Percentiles rank a stretch among this genome's conserved stretches.
These are phyloP conservation scores for Peucedramus taeniatus DNA, from an alignment of 2,113 vertebrate genomes.

Conservation along the genomic window DNA sequence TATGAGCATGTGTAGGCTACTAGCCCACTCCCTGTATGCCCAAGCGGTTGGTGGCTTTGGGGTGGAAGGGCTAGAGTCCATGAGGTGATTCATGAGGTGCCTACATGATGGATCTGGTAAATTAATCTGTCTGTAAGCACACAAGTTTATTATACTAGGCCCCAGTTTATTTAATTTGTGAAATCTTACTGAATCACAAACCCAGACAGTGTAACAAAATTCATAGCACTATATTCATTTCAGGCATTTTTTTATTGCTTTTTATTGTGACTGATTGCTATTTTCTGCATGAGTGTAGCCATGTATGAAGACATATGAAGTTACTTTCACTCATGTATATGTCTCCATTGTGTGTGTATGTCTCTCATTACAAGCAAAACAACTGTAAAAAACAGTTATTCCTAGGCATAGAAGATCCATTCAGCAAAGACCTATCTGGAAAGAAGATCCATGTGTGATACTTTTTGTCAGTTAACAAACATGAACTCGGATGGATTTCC, in stretches of 20 bases:
- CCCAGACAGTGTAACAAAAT: slow-evolving; percentile 19
- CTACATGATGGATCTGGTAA: not conserved
- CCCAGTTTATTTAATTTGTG: not conserved
- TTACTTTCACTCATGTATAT: not conserved
- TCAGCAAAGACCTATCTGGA: not conserved
- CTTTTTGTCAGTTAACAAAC: not conserved
- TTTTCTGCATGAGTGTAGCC: not conserved
- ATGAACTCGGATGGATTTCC: not conserved
- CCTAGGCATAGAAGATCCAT: not conserved
- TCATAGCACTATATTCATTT: not conserved
- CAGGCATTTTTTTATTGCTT: not conserved
- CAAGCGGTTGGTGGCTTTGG: not conserved
- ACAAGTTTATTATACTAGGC: not conserved
- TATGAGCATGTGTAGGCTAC: not conserved
- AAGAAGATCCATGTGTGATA: not conserved
- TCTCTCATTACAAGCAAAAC: not conserved
- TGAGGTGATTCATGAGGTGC: not conserved
- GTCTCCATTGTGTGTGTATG: not conserved
- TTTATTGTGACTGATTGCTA: not conserved
- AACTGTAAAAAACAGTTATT: not conserved
- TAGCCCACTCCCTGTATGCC: not conserved
- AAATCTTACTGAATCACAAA: slow-evolving; percentile 17
- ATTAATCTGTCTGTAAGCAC: not conserved
- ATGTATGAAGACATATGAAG: slow-evolving; percentile 1
- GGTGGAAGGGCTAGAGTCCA: not conserved